A percentile compares a stretch with the other conserved stretches of the same genome.
Evolutionary conservation across 2,888 invertebrate genomes (phyloP).

Genomic region (Hypolimnas misippus): DNA sequence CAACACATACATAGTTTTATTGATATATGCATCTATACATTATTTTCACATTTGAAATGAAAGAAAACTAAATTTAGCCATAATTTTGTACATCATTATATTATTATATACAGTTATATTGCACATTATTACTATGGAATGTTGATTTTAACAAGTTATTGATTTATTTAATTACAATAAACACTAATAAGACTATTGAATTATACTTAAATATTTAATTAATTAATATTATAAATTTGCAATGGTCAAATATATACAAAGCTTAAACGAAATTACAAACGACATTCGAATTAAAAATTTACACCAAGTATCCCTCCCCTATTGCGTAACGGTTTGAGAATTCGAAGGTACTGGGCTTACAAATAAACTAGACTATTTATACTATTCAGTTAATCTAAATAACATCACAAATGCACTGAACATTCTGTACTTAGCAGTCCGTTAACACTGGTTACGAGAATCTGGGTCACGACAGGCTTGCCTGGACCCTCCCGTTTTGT

Average conservation of each 20-base stretch:
- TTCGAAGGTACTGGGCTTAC: constrained; percentile 59
- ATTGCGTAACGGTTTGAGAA: constrained; percentile 44
- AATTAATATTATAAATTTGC: constrained; percentile 20
- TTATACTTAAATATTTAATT: constrained; percentile 17
- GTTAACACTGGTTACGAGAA: constrained; percentile 39
- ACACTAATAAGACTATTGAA: constrained; percentile 3
- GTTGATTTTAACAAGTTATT: constrained; percentile 49
- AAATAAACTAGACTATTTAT: constrained; percentile 48
- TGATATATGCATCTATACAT: constrained; percentile 15
- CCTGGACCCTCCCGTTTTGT: constrained; percentile 59
- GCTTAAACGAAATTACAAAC: constrained; percentile 27
- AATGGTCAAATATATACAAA: constrained; percentile 37
- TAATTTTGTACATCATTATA: constrained; percentile 52
- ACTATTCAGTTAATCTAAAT: constrained; percentile 71
- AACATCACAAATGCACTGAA: constrained; percentile 78
- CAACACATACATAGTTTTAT: not conserved
- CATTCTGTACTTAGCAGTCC: constrained; percentile 37
- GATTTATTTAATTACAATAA: constrained; percentile 1
- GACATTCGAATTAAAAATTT: constrained; percentile 26
- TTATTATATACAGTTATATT: constrained; percentile 61
- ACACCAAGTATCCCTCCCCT: constrained; percentile 27
- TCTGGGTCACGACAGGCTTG: constrained; percentile 67
- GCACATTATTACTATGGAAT: constrained; percentile 80
- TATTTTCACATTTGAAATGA: constrained; percentile 18
- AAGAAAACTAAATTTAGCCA: constrained; percentile 38